Evolutionary conservation across 2,797 vertebrate genomes (phyloP).

Genomic region (Ptychobarbus kaznakovi): DNA sequence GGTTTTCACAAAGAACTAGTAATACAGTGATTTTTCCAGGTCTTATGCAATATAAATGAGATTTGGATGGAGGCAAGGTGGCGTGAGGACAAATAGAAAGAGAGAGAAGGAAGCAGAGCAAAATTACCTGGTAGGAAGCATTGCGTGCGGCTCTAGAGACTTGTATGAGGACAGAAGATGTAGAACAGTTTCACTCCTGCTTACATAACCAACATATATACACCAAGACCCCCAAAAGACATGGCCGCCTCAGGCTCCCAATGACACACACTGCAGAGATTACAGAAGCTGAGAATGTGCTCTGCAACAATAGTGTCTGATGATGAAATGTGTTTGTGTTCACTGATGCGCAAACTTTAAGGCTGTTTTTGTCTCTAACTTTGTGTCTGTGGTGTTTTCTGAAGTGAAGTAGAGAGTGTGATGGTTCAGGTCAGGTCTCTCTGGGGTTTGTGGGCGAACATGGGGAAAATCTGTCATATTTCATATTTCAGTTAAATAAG

Average conservation of each 20-base stretch:
- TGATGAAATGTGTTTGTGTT: constrained; percentile 32
- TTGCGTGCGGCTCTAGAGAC: neutral
- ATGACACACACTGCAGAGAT: constrained; percentile 7
- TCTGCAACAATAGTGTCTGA: constrained; percentile 26
- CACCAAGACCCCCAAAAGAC: neutral
- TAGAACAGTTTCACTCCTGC: neutral
- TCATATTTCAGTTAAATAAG: neutral
- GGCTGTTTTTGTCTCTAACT: constrained; percentile 9
- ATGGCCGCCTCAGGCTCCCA: neutral
- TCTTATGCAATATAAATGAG: constrained; percentile 29
- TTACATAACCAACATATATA: constrained; percentile 49
- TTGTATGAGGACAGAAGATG: constrained; percentile 26
- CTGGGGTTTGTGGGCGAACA: neutral
- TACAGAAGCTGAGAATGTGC: constrained; percentile 7
- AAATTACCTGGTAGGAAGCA: neutral
- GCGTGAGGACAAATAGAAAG: constrained; percentile 7
- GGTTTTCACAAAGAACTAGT: constrained; percentile 23
- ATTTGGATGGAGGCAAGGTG: constrained; percentile 23
- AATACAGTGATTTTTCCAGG: neutral
- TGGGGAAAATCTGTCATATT: neutral
- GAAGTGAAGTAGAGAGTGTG: neutral
- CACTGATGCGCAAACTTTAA: neutral
- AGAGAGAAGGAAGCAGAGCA: neutral
- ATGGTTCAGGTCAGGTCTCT: neutral
- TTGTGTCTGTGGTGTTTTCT: neutral